These are phyloP conservation scores for Paratrypauchen microcephalus DNA, from an alignment of 2,797 vertebrate species.

Conservation along the genomic window DNA sequence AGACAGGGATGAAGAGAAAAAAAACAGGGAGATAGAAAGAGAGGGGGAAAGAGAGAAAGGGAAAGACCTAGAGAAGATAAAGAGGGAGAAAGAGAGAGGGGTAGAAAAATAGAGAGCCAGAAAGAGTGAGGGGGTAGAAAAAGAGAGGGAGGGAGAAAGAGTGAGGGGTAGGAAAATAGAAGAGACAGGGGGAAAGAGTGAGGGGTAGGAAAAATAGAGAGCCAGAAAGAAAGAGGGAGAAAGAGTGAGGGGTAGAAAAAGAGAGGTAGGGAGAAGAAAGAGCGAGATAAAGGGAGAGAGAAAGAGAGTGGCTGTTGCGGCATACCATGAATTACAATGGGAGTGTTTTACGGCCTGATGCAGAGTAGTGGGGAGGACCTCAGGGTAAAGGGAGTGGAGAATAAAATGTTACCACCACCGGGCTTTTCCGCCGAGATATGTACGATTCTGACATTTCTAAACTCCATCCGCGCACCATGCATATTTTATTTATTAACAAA, in stretches of 20 bases:
- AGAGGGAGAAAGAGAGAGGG: no score
- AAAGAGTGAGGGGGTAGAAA: neutral
- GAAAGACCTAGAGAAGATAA: no score
- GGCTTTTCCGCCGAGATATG: slow-evolving; percentile 4
- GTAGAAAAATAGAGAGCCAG: no score
- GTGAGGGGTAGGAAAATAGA: neutral
- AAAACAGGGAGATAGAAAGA: no score
- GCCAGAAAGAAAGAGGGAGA: no score
- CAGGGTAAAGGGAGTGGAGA: slow-evolving; percentile 46
- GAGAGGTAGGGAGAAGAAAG: no score
- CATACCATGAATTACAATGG: slow-evolving; percentile 65
- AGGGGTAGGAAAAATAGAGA: no score
- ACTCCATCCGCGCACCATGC: neutral
- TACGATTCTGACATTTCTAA: slow-evolving; percentile 12
- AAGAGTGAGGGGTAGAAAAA: neutral
- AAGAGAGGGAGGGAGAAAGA: no score
- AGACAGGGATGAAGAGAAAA: no score
- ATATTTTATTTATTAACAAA: slow-evolving; percentile 14
- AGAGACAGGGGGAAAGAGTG: no score
- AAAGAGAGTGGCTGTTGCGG: slow-evolving; percentile 37
- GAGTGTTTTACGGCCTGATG: slow-evolving; percentile 52
- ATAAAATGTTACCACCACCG: slow-evolving; percentile 14
- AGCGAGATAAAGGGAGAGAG: neutral
- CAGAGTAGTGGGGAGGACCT: slow-evolving; percentile 51
- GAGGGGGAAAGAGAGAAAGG: no score